phyloP scores from a whole-genome alignment of 2,797 vertebrate genomes.

The Sparus aurata region DNA sequence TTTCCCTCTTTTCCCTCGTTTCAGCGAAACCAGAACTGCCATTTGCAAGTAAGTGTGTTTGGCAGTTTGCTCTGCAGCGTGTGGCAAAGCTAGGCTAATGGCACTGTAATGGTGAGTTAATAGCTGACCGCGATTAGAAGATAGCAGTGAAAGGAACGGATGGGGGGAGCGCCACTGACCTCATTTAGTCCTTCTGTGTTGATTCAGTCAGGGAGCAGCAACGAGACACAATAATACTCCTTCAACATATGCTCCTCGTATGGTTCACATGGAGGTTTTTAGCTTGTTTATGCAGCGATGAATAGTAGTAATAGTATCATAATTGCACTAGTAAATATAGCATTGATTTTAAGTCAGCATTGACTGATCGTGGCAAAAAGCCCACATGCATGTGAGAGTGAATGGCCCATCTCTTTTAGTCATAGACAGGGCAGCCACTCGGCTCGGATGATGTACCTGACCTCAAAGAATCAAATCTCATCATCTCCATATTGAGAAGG shows the following conservation, averaged over 20 bases:
- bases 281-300: constrained; percentile 43
- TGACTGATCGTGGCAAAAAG: constrained; percentile 63
- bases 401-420: constrained; percentile 63
- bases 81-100: constrained; percentile 66
- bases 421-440: constrained; percentile 66
- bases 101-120: constrained; percentile 65
- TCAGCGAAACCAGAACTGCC: constrained; percentile 53
- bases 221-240: neutral
- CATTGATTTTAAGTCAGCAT: constrained; percentile 72
- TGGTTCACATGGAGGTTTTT: constrained; percentile 19
- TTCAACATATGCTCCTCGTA: constrained; percentile 14
- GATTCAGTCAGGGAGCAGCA: constrained; percentile 47
- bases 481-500: constrained; percentile 83
- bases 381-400: constrained; percentile 22
- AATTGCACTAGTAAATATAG: constrained; percentile 59
- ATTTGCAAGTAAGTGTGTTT: constrained; percentile 53
- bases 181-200: constrained; percentile 63
- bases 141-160: constrained; percentile 55
- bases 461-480: constrained; percentile 85
- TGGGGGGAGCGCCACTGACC: constrained; percentile 61
- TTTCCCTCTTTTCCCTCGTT: constrained; percentile 23
- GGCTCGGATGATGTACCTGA: constrained; percentile 80
- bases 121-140: constrained; percentile 58
- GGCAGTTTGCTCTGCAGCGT: constrained; percentile 41
- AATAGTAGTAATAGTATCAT: constrained; percentile 50